A percentile compares a stretch with the other conserved stretches of the same genome.
These are phyloP conservation scores for Cyclura pinguis DNA, from an alignment of 2,797 vertebrate species.

Conservation along the genomic window DNA sequence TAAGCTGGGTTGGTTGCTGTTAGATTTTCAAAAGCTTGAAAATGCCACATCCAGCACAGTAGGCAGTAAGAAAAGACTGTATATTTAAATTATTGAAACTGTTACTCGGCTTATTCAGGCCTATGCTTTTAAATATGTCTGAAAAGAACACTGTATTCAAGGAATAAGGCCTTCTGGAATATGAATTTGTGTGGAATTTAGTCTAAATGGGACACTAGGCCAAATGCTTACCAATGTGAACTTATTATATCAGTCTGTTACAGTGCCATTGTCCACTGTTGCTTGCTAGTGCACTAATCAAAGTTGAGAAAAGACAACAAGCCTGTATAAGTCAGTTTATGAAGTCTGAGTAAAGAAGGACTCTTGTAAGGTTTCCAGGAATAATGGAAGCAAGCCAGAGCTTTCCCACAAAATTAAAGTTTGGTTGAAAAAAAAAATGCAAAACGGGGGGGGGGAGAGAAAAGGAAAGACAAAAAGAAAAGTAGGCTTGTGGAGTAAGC, in stretches of 20 bases:
- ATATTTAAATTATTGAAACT: background rate
- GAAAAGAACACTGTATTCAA: background rate
- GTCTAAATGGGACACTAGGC: background rate
- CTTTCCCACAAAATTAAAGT: too few relatives aligned
- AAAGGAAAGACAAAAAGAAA: too few relatives aligned
- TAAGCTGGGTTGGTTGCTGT: constrained; percentile 18
- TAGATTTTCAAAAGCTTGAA: background rate
- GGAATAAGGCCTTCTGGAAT: background rate
- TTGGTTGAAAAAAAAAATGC: too few relatives aligned
- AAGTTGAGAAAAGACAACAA: too few relatives aligned
- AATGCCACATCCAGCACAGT: background rate
- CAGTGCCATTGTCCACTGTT: background rate
- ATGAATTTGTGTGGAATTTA: background rate
- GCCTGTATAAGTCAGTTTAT: too few relatives aligned
- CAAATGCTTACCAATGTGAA: background rate
- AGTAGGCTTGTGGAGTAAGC: too few relatives aligned
- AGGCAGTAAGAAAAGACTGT: background rate
- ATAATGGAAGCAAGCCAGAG: too few relatives aligned
- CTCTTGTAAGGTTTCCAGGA: too few relatives aligned
- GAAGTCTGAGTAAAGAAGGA: too few relatives aligned
- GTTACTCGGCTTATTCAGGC: background rate
- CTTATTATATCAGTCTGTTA: background rate
- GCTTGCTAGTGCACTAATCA: background rate
- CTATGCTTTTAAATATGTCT: background rate
- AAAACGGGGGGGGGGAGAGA: too few relatives aligned